A percentile compares a stretch with the other conserved stretches of the same genome.
phyloP scores from a whole-genome alignment of 2,113 vertebrate genomes.

The Aix galericulata region DNA sequence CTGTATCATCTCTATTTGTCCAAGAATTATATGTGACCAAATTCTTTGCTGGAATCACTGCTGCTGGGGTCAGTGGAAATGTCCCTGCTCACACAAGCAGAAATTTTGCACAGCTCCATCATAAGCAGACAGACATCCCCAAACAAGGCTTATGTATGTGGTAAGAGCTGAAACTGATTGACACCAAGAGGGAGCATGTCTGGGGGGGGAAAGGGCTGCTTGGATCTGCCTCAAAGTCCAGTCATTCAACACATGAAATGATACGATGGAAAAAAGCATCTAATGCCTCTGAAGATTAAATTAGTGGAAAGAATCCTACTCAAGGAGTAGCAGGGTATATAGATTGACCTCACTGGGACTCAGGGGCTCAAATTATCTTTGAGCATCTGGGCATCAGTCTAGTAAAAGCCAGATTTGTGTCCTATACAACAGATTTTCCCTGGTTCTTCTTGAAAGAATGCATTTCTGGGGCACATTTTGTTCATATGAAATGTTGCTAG shows the following conservation, averaged over 20 bases:
- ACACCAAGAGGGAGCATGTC: not conserved
- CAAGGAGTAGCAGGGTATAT: not conserved
- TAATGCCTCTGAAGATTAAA: not conserved
- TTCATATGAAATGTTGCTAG: not conserved
- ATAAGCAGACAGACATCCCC: not conserved
- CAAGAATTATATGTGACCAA: not conserved
- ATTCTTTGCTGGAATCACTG: fast-evolving
- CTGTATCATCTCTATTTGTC: not conserved
- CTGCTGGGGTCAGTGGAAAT: not conserved
- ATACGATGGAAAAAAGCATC: not conserved
- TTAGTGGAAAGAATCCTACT: not conserved
- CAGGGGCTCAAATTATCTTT: not conserved
- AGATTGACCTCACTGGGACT: not conserved
- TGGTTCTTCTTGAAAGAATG: not conserved
- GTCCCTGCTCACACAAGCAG: not conserved
- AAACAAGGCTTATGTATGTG: not conserved
- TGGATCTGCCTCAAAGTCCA: not conserved
- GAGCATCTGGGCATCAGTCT: not conserved
- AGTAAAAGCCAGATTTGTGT: not conserved
- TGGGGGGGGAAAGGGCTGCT: not conserved
- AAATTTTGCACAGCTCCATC: not conserved
- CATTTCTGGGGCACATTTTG: not conserved
- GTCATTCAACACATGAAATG: not conserved
- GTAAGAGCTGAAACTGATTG: not conserved
- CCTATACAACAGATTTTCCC: not conserved